Conservation (phyloP, 2,888 invertebrate genomes). For the Auanema freiburgensis region DNA sequence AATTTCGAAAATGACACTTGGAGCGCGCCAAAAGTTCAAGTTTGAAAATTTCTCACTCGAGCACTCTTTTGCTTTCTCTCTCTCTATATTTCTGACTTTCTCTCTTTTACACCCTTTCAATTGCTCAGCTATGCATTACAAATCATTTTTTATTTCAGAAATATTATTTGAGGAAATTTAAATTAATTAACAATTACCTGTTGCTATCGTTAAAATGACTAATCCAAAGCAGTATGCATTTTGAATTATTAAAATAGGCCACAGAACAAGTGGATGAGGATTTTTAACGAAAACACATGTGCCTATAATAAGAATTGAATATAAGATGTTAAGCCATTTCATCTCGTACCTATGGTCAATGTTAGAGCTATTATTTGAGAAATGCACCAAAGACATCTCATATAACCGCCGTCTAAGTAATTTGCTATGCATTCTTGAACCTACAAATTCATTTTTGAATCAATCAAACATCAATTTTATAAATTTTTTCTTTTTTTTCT, state of each 20-base stretch:
- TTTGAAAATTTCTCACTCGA: slow-evolving; percentile 2
- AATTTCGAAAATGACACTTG: not conserved
- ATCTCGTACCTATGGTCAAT: slow-evolving; percentile 31
- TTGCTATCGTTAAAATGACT: slow-evolving; percentile 57
- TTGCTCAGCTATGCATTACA: too few relatives aligned
- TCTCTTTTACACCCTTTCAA: too few relatives aligned
- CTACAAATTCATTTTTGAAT: slow-evolving; percentile 25
- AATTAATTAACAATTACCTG: slow-evolving; percentile 17
- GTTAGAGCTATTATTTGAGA: slow-evolving; percentile 41
- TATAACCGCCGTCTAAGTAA: slow-evolving; percentile 57
- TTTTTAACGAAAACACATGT: slow-evolving; percentile 38
- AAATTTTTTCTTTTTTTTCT: slow-evolving; percentile 6
- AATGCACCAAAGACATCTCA: slow-evolving; percentile 56
- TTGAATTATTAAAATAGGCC: slow-evolving; percentile 54
- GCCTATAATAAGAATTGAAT: slow-evolving; percentile 19
- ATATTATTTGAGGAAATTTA: not conserved
- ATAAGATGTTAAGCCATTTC: not conserved
- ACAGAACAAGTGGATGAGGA: slow-evolving; percentile 49
- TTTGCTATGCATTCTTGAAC: slow-evolving; percentile 60
- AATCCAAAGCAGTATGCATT: slow-evolving; percentile 58
- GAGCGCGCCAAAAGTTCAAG: not conserved
- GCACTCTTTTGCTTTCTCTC: too few relatives aligned
- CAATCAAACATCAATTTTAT: not conserved
- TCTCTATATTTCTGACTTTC: too few relatives aligned
- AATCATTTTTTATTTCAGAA: too few relatives aligned